Percentiles rank a stretch among this genome's conserved stretches.
Conservation (phyloP, 2,888 invertebrate species). For the Patella pellucida region DNA sequence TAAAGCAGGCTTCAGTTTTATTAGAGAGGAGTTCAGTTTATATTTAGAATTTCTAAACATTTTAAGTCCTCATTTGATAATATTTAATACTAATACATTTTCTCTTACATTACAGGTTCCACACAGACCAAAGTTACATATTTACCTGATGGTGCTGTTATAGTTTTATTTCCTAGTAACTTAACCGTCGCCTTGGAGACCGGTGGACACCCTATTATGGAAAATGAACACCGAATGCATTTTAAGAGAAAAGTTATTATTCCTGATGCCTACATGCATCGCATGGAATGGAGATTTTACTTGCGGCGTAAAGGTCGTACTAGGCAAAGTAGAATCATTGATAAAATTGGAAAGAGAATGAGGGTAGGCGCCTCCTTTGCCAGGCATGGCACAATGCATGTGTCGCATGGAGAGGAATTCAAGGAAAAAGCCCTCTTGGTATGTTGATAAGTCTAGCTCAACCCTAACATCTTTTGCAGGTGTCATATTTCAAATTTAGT, state of each 20-base stretch:
- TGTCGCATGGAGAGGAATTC: conserved; percentile 62
- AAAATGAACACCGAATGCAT: conserved; percentile 71
- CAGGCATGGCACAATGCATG: conserved; percentile 65
- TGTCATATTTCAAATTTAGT: conserved; percentile 15
- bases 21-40: neutral
- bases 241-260: conserved; percentile 68
- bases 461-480: conserved; percentile 12
- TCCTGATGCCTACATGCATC: conserved; percentile 75
- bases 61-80: neutral
- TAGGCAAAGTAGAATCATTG: conserved; percentile 49
- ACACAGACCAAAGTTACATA: conserved; percentile 67
- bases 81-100: conserved; percentile 14
- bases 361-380: conserved; percentile 66
- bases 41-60: neutral
- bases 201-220: conserved; percentile 88
- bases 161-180: conserved; percentile 69
- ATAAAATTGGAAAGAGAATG: conserved; percentile 62
- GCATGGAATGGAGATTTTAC: conserved; percentile 97
- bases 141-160: conserved; percentile 67
- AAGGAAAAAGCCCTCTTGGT: conserved; percentile 68
- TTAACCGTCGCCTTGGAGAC: conserved; percentile 86
- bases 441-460: conserved; percentile 42
- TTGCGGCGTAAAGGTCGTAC: conserved; percentile 76
- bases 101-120: conserved; percentile 47
- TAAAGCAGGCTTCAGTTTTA: neutral